Evolutionary conservation across 2,797 vertebrate genomes (phyloP).

Genomic region (Kryptopterus vitreolus): DNA sequence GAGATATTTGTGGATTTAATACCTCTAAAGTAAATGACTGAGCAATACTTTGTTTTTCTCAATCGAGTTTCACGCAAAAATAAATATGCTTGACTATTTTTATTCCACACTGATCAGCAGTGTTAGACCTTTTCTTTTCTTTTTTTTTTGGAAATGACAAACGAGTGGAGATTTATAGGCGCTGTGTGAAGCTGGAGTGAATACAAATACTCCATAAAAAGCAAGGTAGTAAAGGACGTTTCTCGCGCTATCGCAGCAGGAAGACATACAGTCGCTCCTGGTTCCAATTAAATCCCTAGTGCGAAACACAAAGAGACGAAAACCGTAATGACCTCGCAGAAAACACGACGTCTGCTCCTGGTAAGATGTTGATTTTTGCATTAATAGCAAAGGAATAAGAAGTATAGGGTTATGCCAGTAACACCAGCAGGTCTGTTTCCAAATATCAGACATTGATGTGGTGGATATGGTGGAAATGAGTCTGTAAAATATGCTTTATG

Average conservation of each 20-base stretch:
- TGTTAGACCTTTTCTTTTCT: not conserved
- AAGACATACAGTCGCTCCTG: not conserved
- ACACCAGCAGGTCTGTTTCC: not conserved
- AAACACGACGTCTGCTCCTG: not conserved
- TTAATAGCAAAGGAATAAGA: too few species aligned
- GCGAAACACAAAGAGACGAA: not conserved
- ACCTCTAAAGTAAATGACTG: too few species aligned
- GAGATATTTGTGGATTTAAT: too few species aligned
- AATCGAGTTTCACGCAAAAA: too few species aligned
- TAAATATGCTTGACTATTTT: too few species aligned
- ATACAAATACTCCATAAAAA: not conserved
- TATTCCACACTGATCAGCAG: not conserved
- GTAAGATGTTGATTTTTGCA: not conserved
- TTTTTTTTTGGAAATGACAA: not conserved
- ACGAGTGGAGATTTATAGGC: not conserved
- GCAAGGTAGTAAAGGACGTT: not conserved
- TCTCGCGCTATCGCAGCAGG: not conserved
- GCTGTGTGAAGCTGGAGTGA: not conserved
- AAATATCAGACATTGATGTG: not conserved
- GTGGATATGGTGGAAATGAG: not conserved
- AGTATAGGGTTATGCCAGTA: not conserved
- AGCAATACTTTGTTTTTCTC: too few species aligned
- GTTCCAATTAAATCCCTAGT: not conserved
- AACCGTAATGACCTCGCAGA: not conserved
- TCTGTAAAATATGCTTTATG: too few species aligned